Evolutionary conservation across 1,140 invertebrate species (phyloP), one percentile per base, ranked within the genome.

Genomic region (Ceratosolen solmsi): DNA sequence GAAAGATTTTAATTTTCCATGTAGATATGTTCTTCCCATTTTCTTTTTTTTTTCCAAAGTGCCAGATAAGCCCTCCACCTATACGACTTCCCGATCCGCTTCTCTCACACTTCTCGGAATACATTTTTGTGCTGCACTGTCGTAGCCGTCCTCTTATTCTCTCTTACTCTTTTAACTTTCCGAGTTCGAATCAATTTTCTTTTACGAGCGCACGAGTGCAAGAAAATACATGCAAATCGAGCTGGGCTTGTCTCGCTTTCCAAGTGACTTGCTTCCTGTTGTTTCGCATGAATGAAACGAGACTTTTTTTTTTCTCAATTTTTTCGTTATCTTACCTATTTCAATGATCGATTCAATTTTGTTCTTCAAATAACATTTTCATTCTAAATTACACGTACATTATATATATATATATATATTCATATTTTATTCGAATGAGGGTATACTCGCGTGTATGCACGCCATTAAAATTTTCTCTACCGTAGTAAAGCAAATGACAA

Each of bases 161-260:
- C 25, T 49, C 46, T 68, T 46, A n/a, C 63, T 51, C 27, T 41
- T 36, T 54, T 38, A 49, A 54, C 46, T 70, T 38, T 51, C 2
- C 60, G 46, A 36, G 20, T 54, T 70, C 56, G 58, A 81, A 75
- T 81, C 72, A 70, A 81, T 81, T 81, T 54, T 38, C 58, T 75
- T 81, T 81, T 75, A 81, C 41, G 60, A 51, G n/a, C n/a, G n/a
- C 46, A 33, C 27, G 63, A 56, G 11, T 30, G 38, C 2, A 54
- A 38, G 60, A 49, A 36, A 81, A 38, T 70, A 56, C 51, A 71
- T 27, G 51, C 58, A 65, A 77, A 75, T 58, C 25, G 27, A 54
- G 9, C 13, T 2, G 27, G 54, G 30, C n/a, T 54, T 49, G 11
- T n/a, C 25, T 46, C 25, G n/a, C n/a, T 71, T 49, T 33, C 20